Evolutionary conservation across 2,888 invertebrate species (phyloP).

Genomic region (Auanema sp.): DNA sequence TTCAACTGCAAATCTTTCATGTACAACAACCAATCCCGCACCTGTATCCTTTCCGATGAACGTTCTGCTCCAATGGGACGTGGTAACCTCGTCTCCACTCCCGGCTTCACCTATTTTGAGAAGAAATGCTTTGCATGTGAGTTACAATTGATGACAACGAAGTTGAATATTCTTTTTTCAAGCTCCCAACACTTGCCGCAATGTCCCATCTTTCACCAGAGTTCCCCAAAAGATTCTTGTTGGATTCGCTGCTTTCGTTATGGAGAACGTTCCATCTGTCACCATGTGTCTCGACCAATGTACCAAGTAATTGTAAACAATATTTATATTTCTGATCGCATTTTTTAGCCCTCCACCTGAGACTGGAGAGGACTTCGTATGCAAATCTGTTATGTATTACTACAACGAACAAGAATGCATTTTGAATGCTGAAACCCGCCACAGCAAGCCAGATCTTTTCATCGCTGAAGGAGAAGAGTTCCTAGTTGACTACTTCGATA

Average conservation of each 20-base stretch:
- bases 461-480: constrained; percentile 61
- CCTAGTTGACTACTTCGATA: constrained; percentile 63
- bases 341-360: constrained; percentile 62
- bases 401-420: constrained; percentile 65
- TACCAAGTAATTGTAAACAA: constrained; percentile 47
- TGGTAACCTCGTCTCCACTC: constrained; percentile 48
- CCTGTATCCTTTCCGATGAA: constrained; percentile 62
- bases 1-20: constrained; percentile 65
- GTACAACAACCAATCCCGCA: constrained; percentile 58
- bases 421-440: constrained; percentile 61
- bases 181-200: constrained; percentile 63
- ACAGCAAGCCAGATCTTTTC: constrained; percentile 62
- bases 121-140: constrained; percentile 64
- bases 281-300: constrained; percentile 63
- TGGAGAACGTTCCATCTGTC: constrained; percentile 64
- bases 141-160: constrained; percentile 17
- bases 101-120: constrained; percentile 61
- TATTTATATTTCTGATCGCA: neutral
- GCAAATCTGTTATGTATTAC: constrained; percentile 65
- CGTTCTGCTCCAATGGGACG: constrained; percentile 62
- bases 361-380: constrained; percentile 61
- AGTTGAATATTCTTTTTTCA: constrained; percentile 15
- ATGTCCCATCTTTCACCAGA: constrained; percentile 60
- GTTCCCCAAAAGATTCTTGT: constrained; percentile 64
- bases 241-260: constrained; percentile 64